Evolutionary conservation across 2,888 invertebrate genomes (phyloP).

Genomic region (Scaptomyza parva): DNA sequence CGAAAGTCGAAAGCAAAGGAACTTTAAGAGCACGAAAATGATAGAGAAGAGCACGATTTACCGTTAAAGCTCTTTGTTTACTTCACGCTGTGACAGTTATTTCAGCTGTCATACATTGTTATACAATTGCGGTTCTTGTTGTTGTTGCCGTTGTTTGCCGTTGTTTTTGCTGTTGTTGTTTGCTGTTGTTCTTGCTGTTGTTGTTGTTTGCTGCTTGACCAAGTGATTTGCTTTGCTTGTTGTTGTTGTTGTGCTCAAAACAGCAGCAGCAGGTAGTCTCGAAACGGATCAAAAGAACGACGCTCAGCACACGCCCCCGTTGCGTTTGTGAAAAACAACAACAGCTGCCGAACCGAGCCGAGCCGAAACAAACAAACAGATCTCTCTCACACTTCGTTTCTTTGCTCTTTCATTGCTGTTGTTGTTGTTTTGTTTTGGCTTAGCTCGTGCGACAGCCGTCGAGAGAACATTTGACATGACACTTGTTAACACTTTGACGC

Average conservation of each 20-base stretch:
- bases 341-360: conserved; percentile 28
- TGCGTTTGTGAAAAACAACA: conserved; percentile 18
- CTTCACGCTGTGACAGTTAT: not conserved
- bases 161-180: conserved; percentile 17
- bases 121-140: not conserved
- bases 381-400: not conserved
- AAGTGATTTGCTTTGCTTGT: conserved; percentile 74
- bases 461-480: conserved; percentile 71
- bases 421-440: conserved; percentile 31
- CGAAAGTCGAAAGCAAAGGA: too few relatives aligned
- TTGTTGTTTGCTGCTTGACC: conserved; percentile 69
- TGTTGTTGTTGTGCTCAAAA: conserved; percentile 9
- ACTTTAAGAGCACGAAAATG: too few relatives aligned
- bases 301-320: conserved; percentile 53
- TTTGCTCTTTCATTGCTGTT: too few relatives aligned
- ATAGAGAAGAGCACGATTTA: too few relatives aligned
- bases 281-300: conserved; percentile 16
- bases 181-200: conserved; percentile 33
- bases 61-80: too few relatives aligned
- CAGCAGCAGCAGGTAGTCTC: conserved; percentile 55
- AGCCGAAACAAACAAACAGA: not conserved
- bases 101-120: conserved; percentile 6
- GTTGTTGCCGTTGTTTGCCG: conserved; percentile 42
- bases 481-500: conserved; percentile 83
- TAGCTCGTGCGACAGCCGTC: conserved; percentile 60